Evolutionary conservation across 2,797 vertebrate species (phyloP), one percentile per base, ranked within the genome.

Genomic region (Fringilla coelebs): DNA sequence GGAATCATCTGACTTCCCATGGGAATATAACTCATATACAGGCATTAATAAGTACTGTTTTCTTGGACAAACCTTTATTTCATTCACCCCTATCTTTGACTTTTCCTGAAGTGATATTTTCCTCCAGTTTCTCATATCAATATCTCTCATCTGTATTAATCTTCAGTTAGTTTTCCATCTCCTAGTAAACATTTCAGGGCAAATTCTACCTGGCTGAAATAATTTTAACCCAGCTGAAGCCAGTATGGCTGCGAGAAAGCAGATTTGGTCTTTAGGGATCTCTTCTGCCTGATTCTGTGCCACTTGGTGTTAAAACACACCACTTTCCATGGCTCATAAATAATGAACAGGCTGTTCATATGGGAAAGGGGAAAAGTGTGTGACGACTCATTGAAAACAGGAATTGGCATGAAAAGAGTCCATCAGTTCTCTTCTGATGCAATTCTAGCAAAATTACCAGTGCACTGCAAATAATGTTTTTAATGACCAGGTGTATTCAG

Each of bases 311-410:
- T 89, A n/a, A 88, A 78, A 81, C 58, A 71, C 60, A 85, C 46
- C 36, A 21, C 21, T 58, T 80, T 68, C 67, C 54, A 4, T 25
- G 75, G 60, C 51, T 93, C 54, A 93, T 94, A 94, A 94, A 94
- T 95, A 95, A 93, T 78, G 71, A 93, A 77, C 51, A 90, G 73
- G 43, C 48, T 88, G 88, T 93, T 93, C 73, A 29, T 55, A 34
- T 61, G 60, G 84, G 73, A 54, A 88, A 72, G 40, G 40, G 14
- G 29, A 45, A 10, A 62, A 89, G n/a, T 32, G 46, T 58, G 48
- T 17, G 60, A 45, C 68, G 85, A 96, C 36, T 94, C 92, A 92
- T 2, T 74, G 72, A 82, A 94, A 94, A 66, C 52, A 90, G 75
- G 74, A 77, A 25, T 17, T 82, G 70, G 46, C 62, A 62, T 80